Percentiles rank a stretch among this genome's conserved stretches.
Conservation (phyloP, 2,888 invertebrate genomes). For the Agrochola lota region DNA sequence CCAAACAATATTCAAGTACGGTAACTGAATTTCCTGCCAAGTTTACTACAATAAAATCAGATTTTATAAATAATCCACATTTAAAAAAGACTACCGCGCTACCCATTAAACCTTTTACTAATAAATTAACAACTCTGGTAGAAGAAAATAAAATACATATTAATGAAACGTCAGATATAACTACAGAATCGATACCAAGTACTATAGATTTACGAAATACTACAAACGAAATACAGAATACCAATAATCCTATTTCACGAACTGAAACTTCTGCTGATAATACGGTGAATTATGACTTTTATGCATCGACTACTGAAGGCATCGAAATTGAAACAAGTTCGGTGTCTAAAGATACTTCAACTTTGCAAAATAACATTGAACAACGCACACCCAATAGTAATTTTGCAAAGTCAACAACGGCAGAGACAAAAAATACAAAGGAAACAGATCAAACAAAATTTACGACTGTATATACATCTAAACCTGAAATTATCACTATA, state of each 20-base stretch:
- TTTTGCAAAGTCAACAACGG: constrained; percentile 22
- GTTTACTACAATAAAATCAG: background rate
- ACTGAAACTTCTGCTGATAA: constrained; percentile 1
- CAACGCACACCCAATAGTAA: constrained; percentile 9
- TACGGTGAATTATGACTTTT: background rate
- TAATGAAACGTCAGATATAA: constrained; percentile 6
- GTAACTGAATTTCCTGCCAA: constrained; percentile 18
- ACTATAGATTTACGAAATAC: constrained; percentile 20
- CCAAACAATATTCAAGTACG: constrained; percentile 24
- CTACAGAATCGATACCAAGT: constrained; percentile 7
- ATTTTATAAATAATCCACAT: background rate
- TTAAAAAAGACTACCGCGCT: constrained; percentile 8
- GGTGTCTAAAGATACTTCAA: background rate
- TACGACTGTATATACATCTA: background rate
- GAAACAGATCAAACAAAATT: constrained; percentile 1
- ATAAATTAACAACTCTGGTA: constrained; percentile 7
- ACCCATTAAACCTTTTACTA: constrained; percentile 1
- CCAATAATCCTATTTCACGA: constrained; percentile 8
- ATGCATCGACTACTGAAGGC: constrained; percentile 1
- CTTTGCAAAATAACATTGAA: constrained; percentile 16
- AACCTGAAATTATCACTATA: constrained; percentile 13
- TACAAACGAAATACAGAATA: constrained; percentile 5
- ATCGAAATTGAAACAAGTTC: constrained; percentile 31
- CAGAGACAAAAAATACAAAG: background rate
- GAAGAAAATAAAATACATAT: constrained; percentile 4